phyloP scores from a whole-genome alignment of 1,140 invertebrate genomes.

The Pachyrhynchus sulphureomaculatus region DNA sequence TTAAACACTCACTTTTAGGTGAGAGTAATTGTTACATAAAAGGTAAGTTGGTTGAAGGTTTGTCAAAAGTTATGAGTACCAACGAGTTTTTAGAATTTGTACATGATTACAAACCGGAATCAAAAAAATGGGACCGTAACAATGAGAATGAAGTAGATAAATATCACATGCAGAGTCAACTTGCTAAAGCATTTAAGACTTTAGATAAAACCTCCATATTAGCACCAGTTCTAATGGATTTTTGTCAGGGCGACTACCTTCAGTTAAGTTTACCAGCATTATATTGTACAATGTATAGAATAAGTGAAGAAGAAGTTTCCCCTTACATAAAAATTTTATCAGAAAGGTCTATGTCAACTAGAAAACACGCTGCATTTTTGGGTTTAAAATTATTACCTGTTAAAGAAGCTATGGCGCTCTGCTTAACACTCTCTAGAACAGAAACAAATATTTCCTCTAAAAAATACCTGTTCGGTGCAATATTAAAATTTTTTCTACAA shows the following conservation, averaged over 20 bases:
- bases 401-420: neutral
- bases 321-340: neutral
- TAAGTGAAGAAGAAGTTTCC: conserved; percentile 4
- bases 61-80: conserved; percentile 2
- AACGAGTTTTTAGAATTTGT: conserved; percentile 8
- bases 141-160: neutral
- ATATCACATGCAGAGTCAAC: neutral
- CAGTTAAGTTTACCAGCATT: conserved; percentile 7
- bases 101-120: conserved; percentile 1
- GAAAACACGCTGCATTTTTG: conserved; percentile 17
- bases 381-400: neutral
- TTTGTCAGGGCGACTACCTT: conserved; percentile 25
- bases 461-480: conserved; percentile 2
- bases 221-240: neutral
- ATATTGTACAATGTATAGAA: conserved; percentile 11
- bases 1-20: neutral
- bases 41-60: neutral
- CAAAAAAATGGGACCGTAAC: neutral
- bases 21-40: neutral
- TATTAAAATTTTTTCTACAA: conserved; percentile 17
- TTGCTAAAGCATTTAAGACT: neutral
- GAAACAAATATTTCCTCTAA: conserved; percentile 11
- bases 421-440: neutral
- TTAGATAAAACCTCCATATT: neutral
- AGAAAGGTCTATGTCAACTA: conserved; percentile 4